A percentile compares a stretch with the other conserved stretches of the same genome.
Evolutionary conservation across 1,140 invertebrate genomes (phyloP).

Genomic region (Ephestia elutella): DNA sequence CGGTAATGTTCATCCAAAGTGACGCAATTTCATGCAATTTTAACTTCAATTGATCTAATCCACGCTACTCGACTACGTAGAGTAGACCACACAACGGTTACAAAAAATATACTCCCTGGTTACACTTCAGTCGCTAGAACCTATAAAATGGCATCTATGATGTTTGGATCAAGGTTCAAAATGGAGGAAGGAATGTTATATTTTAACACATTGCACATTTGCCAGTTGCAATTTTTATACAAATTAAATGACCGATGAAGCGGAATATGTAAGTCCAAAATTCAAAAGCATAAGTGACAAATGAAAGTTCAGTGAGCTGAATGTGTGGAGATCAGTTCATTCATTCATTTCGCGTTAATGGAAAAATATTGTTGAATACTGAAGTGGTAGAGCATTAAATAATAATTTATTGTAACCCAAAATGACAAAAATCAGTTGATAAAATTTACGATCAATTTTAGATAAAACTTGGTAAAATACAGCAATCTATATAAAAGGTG

Average conservation of each 20-base stretch:
- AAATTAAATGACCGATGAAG: conserved; percentile 15
- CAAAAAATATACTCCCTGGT: background rate
- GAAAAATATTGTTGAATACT: background rate
- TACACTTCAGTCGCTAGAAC: conserved; percentile 5
- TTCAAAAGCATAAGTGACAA: conserved; percentile 16
- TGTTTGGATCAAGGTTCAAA: background rate
- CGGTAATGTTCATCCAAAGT: conserved; percentile 33
- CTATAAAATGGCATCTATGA: background rate
- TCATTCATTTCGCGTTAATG: background rate
- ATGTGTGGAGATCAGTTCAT: background rate
- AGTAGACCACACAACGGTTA: conserved; percentile 48
- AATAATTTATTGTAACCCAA: too few species aligned
- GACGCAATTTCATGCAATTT: conserved; percentile 62
- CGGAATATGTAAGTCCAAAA: conserved; percentile 2
- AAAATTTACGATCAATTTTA: background rate
- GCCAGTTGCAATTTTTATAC: conserved; percentile 17
- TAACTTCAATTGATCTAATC: conserved; percentile 38
- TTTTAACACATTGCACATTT: conserved; percentile 17
- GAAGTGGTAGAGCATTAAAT: too few species aligned
- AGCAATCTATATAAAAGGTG: background rate
- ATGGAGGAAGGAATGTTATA: background rate
- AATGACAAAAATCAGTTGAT: background rate
- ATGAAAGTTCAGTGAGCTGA: background rate
- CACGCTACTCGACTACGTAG: conserved; percentile 48
- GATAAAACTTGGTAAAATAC: background rate